Base-by-base conservation (phyloP, 2,797 vertebrate species). In the Enteromius mattozi region DNA sequence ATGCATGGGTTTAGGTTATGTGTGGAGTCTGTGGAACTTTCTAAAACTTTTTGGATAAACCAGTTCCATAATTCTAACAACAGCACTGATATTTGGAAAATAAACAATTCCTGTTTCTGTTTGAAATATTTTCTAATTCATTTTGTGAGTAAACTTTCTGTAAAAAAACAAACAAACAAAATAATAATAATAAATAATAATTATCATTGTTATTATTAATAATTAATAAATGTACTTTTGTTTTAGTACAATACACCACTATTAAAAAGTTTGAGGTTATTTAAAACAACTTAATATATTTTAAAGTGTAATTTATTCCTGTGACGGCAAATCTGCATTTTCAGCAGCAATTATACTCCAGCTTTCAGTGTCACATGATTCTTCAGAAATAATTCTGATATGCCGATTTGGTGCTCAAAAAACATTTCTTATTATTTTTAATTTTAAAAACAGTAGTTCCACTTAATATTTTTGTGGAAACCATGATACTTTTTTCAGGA, bases 381-480 rank as follows among this genome's bases (percentile, higher is more conserved):
- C 37, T 42, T 70, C 37, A 45, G 13, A 45, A 70, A 70, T 45
- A 3, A 2, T 45, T 71, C 6, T 45, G 7, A 71, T 70, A 42
- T 72, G n/a, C 3, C 3, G 3, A 47, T 49, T 47, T 49, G 14
- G 2, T 30, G 3, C 14, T 71, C 69, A 47, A 47, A 7, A 70
- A 71, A 70, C 21, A 70, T 61, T 24, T 61, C 4, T 6, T 16
- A 30, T 63, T 63, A 30, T 63, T 63, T 45, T 45, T 14, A 3
- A 16, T 45, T n/a, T 47, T 71, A 33, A 30, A 72, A 49, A 71
- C 42, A 27, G 2, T 17, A 6, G 5, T 27, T 63, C 13, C 24
- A 27, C n/a, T 61, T 61, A 27, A 30, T 63, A 63, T 33, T 65
- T 65, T 65, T 49, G 3, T 72, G 70, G 70, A 49, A 72, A 47